These are phyloP conservation scores for Planiliza haematocheilus DNA, from an alignment of 2,113 vertebrate genomes.

Conservation along the genomic window DNA sequence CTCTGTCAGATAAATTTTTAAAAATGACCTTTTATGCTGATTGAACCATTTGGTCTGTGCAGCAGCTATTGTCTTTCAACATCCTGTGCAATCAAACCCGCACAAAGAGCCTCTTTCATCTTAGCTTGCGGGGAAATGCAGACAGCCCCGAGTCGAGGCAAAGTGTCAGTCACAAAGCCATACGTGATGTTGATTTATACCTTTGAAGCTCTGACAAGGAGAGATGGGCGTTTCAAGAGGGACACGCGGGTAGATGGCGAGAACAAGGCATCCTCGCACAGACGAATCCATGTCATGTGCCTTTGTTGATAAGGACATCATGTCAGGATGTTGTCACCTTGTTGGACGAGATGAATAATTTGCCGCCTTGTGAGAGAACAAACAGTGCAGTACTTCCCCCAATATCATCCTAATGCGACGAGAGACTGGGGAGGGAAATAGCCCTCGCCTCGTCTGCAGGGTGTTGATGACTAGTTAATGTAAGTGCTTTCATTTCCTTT, in stretches of 20 bases:
- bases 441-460: conserved; percentile 8
- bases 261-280: neutral
- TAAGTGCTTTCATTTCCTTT: conserved; percentile 65
- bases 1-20: neutral
- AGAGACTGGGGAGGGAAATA: conserved; percentile 42
- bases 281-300: neutral
- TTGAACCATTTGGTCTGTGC: conserved; percentile 8
- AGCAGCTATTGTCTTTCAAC: conserved; percentile 29
- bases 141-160: neutral
- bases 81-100: conserved; percentile 27
- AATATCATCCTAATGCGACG: conserved; percentile 33
- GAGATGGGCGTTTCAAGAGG: conserved; percentile 8
- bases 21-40: conserved; percentile 22
- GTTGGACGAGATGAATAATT: conserved; percentile 40
- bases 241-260: neutral
- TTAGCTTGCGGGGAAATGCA: conserved; percentile 6
- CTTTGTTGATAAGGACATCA: conserved; percentile 27
- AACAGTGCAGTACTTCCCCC: conserved; percentile 20
- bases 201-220: neutral
- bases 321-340: conserved; percentile 31
- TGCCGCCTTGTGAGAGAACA: conserved; percentile 42
- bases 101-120: conserved; percentile 29
- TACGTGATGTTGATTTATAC: conserved; percentile 27
- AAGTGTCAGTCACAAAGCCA: conserved; percentile 35
- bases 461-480: conserved; percentile 54